phyloP scores from a whole-genome alignment of 2,888 invertebrate genomes.

The Troides oblongomaculatus region DNA sequence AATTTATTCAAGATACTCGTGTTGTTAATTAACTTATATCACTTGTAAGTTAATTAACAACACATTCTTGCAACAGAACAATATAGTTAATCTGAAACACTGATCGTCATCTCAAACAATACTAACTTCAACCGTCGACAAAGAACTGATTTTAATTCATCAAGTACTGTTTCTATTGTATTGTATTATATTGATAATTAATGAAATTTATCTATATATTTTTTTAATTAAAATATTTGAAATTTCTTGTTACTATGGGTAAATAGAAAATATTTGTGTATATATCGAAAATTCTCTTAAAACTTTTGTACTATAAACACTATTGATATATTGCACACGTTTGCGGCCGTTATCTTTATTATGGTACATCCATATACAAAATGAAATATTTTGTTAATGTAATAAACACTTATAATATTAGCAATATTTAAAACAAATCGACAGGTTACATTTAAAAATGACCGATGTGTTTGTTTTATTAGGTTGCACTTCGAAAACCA shows the following conservation, averaged over 20 bases:
- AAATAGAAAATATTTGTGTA: too few relatives aligned
- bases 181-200: too few relatives aligned
- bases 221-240: too few relatives aligned
- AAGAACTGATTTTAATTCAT: too few relatives aligned
- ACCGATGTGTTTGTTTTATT: constrained; percentile 3
- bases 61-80: background rate
- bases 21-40: background rate
- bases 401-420: background rate
- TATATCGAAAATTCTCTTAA: too few relatives aligned
- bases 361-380: background rate
- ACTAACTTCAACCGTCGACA: too few relatives aligned
- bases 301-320: too few relatives aligned
- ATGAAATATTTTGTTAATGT: background rate
- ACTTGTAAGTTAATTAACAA: background rate
- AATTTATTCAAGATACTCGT: background rate
- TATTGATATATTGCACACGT: background rate
- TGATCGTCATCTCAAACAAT: too few relatives aligned
- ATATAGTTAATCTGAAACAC: too few relatives aligned
- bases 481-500: constrained; percentile 36
- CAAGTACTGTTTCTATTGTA: too few relatives aligned
- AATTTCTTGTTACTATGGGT: too few relatives aligned
- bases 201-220: too few relatives aligned
- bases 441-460: background rate
- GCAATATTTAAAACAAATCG: background rate
- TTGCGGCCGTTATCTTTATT: background rate